A percentile compares a stretch with the other conserved stretches of the same genome.
phyloP scores from a whole-genome alignment of 2,888 invertebrate genomes.

The Hypercompe scribonia region DNA sequence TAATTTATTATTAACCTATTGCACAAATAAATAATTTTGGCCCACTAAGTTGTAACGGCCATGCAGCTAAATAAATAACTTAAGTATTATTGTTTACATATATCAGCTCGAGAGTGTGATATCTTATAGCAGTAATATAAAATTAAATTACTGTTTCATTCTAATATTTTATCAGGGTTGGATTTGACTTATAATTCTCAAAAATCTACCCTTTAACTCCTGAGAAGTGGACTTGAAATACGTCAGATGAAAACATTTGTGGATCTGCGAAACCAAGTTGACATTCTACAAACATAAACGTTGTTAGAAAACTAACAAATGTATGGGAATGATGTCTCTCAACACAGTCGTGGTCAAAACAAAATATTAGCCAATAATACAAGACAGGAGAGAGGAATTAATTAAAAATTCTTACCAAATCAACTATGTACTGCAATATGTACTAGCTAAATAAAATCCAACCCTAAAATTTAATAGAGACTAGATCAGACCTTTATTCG shows the following conservation, averaged over 20 bases:
- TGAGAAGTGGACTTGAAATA: not conserved
- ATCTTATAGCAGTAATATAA: not conserved
- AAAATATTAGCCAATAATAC: too few species aligned
- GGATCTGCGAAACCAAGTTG: too few species aligned
- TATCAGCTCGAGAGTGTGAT: not conserved
- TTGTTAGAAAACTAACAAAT: too few species aligned
- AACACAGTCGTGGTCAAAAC: too few species aligned
- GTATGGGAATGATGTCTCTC: too few species aligned
- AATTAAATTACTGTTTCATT: not conserved
- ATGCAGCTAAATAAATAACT: not conserved
- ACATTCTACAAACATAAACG: too few species aligned
- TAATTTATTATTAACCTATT: slow-evolving; percentile 52
- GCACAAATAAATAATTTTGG: slow-evolving; percentile 50
- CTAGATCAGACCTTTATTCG: not conserved
- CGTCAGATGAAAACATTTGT: not conserved
- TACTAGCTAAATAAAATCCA: not conserved
- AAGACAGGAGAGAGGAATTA: too few species aligned
- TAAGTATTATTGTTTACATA: not conserved
- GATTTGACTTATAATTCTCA: not conserved
- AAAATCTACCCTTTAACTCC: not conserved
- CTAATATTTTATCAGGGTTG: not conserved
- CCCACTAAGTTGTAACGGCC: not conserved
- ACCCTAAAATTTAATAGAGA: not conserved
- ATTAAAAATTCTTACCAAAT: too few species aligned
- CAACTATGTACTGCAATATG: too few species aligned